Evolutionary conservation across 2,113 vertebrate species (phyloP).

Genomic region (Dromiciops gliroides): DNA sequence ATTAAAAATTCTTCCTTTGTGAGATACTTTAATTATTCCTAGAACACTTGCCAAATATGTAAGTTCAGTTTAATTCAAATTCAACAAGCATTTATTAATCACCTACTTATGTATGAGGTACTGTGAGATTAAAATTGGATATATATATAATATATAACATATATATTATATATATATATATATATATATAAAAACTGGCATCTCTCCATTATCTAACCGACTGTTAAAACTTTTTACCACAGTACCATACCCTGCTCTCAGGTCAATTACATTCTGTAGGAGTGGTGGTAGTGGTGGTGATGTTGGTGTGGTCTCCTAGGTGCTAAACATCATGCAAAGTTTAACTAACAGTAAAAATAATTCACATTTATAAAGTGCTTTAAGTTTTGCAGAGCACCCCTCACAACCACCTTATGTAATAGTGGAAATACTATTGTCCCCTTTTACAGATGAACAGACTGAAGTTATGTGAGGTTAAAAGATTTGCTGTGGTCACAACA

Average conservation of each 20-base stretch:
- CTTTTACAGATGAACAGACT: neutral
- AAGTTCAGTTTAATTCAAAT: neutral
- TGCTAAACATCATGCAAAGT: neutral
- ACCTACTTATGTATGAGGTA: neutral
- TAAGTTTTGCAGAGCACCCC: neutral
- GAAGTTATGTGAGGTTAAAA: constrained; percentile 42
- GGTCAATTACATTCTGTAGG: neutral
- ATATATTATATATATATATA: no score
- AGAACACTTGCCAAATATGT: neutral
- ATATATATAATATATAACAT: no score
- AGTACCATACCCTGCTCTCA: neutral
- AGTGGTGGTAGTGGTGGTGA: neutral
- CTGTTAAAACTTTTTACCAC: no score
- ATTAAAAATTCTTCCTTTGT: neutral
- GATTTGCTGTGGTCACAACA: constrained; percentile 19
- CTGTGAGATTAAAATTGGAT: no score
- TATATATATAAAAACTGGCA: no score
- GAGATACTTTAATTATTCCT: neutral
- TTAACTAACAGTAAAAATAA: neutral
- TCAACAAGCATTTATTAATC: neutral
- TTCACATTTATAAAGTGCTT: neutral
- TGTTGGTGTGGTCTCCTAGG: no score
- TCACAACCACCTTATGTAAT: neutral
- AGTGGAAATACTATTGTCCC: neutral
- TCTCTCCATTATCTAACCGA: no score